A percentile compares a stretch with the other conserved stretches of the same genome.
Evolutionary conservation across 2,113 vertebrate genomes (phyloP).

Genomic region (Carlito syrichta): DNA sequence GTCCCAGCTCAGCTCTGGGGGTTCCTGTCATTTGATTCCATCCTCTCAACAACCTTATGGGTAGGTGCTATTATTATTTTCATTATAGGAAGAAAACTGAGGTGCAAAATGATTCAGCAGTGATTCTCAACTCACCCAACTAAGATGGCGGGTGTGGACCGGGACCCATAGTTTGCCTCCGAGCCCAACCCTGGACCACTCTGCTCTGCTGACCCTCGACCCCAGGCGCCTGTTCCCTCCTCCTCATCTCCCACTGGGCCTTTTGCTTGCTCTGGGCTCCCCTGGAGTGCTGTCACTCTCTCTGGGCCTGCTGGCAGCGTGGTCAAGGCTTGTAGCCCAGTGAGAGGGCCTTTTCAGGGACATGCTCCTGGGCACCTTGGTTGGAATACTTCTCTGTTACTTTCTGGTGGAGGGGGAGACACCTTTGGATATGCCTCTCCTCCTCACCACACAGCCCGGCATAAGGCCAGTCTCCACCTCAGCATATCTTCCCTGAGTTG

Average conservation of each 20-base stretch:
- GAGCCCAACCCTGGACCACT: background rate
- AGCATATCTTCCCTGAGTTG: background rate
- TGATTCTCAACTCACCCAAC: background rate
- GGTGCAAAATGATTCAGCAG: background rate
- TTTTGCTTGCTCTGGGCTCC: background rate
- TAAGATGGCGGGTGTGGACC: background rate
- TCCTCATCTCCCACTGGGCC: background rate
- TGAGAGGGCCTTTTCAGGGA: background rate
- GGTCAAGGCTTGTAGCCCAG: background rate
- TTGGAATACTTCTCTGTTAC: background rate
- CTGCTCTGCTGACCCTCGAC: background rate
- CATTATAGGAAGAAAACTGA: background rate
- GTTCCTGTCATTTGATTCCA: background rate
- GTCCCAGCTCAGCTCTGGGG: background rate
- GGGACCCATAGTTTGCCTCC: background rate
- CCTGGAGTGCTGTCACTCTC: background rate
- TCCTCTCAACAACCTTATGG: background rate
- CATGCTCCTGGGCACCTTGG: accelerated
- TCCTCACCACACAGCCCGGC: background rate
- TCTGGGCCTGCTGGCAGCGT: background rate
- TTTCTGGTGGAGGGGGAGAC: background rate
- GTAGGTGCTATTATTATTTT: background rate
- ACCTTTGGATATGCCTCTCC: accelerated
- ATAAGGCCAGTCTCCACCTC: background rate
- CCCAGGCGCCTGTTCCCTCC: background rate